phyloP scores from a whole-genome alignment of 2,797 vertebrate genomes.

The Ceyx erithaca region DNA sequence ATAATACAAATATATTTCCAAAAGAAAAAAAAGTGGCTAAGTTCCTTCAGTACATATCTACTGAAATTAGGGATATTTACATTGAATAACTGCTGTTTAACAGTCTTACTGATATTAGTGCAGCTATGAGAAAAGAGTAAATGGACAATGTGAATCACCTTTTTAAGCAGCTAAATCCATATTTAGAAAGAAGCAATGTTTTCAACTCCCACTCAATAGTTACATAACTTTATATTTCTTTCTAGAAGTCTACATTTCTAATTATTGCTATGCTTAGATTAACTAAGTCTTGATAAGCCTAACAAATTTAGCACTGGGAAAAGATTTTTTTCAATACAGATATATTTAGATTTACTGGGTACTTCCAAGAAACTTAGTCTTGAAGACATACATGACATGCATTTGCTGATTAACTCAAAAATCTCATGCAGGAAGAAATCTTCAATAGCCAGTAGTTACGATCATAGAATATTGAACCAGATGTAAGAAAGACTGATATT shows the following conservation, averaged over 20 bases:
- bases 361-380: not conserved
- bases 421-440: not conserved
- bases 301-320: not conserved
- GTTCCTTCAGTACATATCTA: not conserved
- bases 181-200: not conserved
- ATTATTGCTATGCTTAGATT: not conserved
- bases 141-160: not conserved
- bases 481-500: not conserved
- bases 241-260: not conserved
- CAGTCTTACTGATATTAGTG: not conserved
- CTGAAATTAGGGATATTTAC: not conserved
- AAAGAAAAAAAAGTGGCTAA: not conserved
- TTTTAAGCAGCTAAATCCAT: not conserved
- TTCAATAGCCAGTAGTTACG: not conserved
- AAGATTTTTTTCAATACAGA: not conserved
- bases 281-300: not conserved
- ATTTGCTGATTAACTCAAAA: not conserved
- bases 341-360: not conserved
- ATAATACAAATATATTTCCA: not conserved
- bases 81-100: not conserved
- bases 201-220: not conserved
- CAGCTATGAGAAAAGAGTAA: not conserved
- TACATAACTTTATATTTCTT: not conserved
- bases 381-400: not conserved
- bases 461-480: not conserved